phyloP scores from a whole-genome alignment of 2,113 vertebrate genomes.

The Oreochromis spilurus region DNA sequence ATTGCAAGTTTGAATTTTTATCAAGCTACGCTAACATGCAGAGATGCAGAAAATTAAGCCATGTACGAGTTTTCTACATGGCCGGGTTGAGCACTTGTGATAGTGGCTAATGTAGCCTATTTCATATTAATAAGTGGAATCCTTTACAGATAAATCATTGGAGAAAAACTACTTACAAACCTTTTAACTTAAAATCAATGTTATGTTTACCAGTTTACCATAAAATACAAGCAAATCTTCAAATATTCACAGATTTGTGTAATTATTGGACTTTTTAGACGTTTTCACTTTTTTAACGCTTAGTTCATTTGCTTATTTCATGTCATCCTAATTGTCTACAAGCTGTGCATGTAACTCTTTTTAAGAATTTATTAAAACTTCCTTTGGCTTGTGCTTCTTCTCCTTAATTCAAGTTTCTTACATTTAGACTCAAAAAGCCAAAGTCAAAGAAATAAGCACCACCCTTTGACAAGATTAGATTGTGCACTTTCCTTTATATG shows the following conservation, averaged over 20 bases:
- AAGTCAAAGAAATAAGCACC: not conserved
- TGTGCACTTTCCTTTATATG: slow-evolving; percentile 68
- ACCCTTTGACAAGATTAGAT: slow-evolving; percentile 26
- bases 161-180: not conserved
- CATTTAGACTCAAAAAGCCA: not conserved
- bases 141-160: not conserved
- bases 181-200: not conserved
- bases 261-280: not conserved
- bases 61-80: not conserved
- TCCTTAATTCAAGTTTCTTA: not conserved
- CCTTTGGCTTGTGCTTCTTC: not conserved
- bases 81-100: not conserved
- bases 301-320: not conserved
- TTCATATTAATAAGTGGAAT: not conserved
- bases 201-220: not conserved
- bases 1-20: not conserved
- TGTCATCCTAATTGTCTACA: not conserved
- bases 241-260: not conserved
- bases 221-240: not conserved
- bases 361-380: not conserved
- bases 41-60: not conserved
- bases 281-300: not conserved
- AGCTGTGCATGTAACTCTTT: not conserved
- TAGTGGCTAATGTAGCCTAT: not conserved
- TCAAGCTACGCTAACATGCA: not conserved